Base-by-base conservation (phyloP, 1,140 invertebrate species). In the Calliphora vicina region DNA sequence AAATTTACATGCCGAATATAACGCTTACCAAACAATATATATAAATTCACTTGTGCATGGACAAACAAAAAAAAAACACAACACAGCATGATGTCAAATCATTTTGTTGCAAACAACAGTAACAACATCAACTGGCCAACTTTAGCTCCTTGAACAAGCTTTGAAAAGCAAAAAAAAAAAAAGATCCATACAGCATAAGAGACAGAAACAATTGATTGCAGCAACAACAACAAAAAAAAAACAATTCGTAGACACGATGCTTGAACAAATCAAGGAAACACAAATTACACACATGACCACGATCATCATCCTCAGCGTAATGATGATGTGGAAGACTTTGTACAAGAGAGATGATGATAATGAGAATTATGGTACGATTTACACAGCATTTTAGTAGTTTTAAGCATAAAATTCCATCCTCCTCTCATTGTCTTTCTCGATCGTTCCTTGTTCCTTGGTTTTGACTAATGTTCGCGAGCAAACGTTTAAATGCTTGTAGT, bases 101-200 rank as follows among this genome's bases (percentile, higher is more conserved):
- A 67, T 67, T 67, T 67, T 67, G 61, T 67, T 67, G 61, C 61
- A 67, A 23, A 67, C 61, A 67, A 67, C 61, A 67, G 61, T 67
- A 67, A 67, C 61, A 67, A 67, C 61, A 67, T 67, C 61, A 25
- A 57, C 50, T 57, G 50, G 50, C n/a, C 50, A 57, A 57, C 50
- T 67, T 23, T 6, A 67, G 61, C 20, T 23, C n/a, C 61, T 67
- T 23, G 23, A 67, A 67, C 61, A 67, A 67, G 61, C 61, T 67
- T 20, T 20, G n/a, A 8, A 23, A 67, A 23, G 20, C 17, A 67
- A 67, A 8, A 57, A 57, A 57, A 61, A 61, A 61, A 17, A n/a
- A 61, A 67, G 35, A 8, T 35, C 20, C n/a, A 67, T 3, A 67
- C 10, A 23, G 61, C 61, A 20, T 10, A 25, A 23, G 25, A 25